Percentiles rank a stretch among this genome's conserved stretches.
Conservation (phyloP, 2,888 invertebrate genomes). For the Vannuccia rotundouncinata region DNA sequence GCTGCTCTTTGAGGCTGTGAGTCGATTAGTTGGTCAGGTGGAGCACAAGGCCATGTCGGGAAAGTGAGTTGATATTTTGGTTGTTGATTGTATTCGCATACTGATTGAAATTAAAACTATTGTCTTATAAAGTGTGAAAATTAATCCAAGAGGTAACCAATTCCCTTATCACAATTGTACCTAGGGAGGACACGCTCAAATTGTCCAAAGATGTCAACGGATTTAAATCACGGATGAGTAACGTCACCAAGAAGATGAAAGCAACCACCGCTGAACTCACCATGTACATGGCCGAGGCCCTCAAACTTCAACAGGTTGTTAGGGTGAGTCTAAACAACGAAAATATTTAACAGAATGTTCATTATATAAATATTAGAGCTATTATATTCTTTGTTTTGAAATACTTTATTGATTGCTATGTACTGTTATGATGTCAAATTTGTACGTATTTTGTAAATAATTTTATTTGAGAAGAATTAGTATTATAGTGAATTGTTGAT, state of each 20-base stretch:
- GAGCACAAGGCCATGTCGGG: slow-evolving; percentile 50
- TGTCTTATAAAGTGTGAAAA: too few species aligned
- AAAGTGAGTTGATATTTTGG: slow-evolving; percentile 43
- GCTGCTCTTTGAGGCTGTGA: slow-evolving; percentile 54
- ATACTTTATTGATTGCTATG: too few species aligned
- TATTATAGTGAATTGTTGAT: too few species aligned
- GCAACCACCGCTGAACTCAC: slow-evolving; percentile 56
- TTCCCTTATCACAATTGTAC: too few species aligned
- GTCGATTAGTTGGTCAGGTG: slow-evolving; percentile 48
- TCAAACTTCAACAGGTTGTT: slow-evolving; percentile 50
- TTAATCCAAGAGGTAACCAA: too few species aligned
- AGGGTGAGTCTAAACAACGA: slow-evolving; percentile 46
- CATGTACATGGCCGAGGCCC: slow-evolving; percentile 54
- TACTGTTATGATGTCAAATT: too few species aligned
- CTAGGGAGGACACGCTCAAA: slow-evolving; percentile 50
- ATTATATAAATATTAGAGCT: too few species aligned
- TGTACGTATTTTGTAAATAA: too few species aligned
- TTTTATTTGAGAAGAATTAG: too few species aligned
- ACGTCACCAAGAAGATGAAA: slow-evolving; percentile 46
- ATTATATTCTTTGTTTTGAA: too few species aligned
- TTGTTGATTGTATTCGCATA: too few species aligned
- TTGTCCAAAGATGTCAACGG: slow-evolving; percentile 52
- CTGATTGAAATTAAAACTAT: too few species aligned
- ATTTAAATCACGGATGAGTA: slow-evolving; percentile 36
- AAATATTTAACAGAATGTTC: background rate